Evolutionary conservation across 1,140 invertebrate genomes (phyloP).

Genomic region (Callitettix versicolor): DNA sequence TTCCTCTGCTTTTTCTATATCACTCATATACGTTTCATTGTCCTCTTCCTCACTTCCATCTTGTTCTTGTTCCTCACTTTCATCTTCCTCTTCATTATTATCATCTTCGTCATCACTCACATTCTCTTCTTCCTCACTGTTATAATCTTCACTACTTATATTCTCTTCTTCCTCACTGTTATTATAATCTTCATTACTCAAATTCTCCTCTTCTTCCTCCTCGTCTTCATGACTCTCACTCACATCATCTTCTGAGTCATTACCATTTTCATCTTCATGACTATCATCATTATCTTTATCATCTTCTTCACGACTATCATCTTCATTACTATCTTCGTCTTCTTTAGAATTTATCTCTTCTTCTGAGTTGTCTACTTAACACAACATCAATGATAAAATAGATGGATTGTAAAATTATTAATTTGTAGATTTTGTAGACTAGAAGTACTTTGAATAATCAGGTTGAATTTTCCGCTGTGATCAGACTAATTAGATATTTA

Average conservation of each 20-base stretch:
- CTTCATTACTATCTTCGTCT: slow-evolving; percentile 28
- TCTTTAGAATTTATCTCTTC: slow-evolving; percentile 29
- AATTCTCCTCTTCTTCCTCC: slow-evolving; percentile 1
- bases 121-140: slow-evolving; percentile 22
- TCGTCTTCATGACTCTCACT: slow-evolving; percentile 5
- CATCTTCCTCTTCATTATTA: slow-evolving; percentile 25
- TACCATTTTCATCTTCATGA: not conserved
- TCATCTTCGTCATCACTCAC: slow-evolving; percentile 27
- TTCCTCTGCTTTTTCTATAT: slow-evolving; percentile 15
- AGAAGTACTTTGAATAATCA: no score
- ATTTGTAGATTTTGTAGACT: no score
- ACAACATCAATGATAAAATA: no score
- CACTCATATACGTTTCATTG: not conserved
- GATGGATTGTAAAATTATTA: no score
- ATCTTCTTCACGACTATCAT: slow-evolving; percentile 5
- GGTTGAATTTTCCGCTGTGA: no score
- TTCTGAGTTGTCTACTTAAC: slow-evolving; percentile 25
- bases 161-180: slow-evolving; percentile 5
- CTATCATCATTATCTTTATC: slow-evolving; percentile 7
- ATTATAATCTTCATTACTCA: not conserved
- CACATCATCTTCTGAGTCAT: slow-evolving; percentile 7
- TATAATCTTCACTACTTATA: slow-evolving; percentile 21
- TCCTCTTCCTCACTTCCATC: slow-evolving; percentile 1
- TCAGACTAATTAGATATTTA: no score
- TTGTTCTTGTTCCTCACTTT: slow-evolving; percentile 17